Conservation (phyloP, 2,113 vertebrate species). For the Cyanistes caeruleus region DNA sequence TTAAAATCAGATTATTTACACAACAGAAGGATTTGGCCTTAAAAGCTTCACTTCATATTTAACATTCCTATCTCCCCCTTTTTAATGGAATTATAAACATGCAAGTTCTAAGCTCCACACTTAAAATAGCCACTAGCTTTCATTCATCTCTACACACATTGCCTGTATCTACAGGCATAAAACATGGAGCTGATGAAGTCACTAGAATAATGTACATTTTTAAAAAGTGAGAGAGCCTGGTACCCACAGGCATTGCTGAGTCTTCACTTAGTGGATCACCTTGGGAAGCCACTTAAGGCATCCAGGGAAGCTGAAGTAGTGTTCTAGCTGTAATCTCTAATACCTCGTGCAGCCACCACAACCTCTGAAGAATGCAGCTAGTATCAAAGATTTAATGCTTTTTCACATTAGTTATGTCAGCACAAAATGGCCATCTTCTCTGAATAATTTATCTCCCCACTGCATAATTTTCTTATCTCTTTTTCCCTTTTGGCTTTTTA, state of each 20-base stretch:
- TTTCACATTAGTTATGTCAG: constrained; percentile 99
- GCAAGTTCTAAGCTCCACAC: not conserved
- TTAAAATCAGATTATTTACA: not conserved
- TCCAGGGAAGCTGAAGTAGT: not conserved
- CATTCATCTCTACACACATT: not conserved
- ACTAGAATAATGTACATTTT: not conserved
- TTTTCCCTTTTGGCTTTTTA: constrained; percentile 86
- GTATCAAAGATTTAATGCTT: constrained; percentile 94
- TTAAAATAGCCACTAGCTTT: not conserved
- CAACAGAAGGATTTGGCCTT: not conserved
- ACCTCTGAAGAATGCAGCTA: constrained; percentile 75
- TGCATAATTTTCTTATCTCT: constrained; percentile 91
- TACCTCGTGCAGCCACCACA: constrained; percentile 70
- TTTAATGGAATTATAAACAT: not conserved
- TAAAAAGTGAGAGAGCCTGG: not conserved
- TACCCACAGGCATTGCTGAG: not conserved
- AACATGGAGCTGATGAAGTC: not conserved
- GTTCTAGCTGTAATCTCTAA: constrained; percentile 80
- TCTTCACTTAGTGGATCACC: constrained; percentile 53
- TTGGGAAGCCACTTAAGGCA: constrained; percentile 48
- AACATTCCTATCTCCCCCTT: not conserved
- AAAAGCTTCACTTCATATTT: not conserved
- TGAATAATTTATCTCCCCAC: constrained; percentile 94
- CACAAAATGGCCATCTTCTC: constrained; percentile 96
- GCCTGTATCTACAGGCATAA: not conserved